Evolutionary conservation across 2,888 invertebrate genomes (phyloP), one percentile per base, ranked within the genome.

Genomic region (Quadriops clusia): DNA sequence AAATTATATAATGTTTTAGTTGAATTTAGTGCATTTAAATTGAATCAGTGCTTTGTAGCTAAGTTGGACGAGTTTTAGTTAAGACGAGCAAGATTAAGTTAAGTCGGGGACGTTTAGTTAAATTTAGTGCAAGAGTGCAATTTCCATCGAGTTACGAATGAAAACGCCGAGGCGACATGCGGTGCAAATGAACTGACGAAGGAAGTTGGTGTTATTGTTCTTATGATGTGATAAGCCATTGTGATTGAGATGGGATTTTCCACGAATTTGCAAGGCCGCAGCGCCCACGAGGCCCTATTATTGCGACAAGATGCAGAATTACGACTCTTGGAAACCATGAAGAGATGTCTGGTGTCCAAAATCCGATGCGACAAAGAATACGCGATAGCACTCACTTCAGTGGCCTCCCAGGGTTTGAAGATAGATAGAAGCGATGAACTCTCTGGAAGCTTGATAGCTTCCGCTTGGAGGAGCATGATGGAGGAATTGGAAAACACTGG

Each of bases 341-440:
- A 84, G 52, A 68, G 89, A 39, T 87, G 89, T 50, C 70, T 94
- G 33, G 72, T 77, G 44, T 74, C 79, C 44, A 85, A 91, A 64
- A 80, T 90, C 56, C 87, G 90, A 62, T 84, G 83, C 53, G 94
- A 94, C 59, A 72, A 84, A 44, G 91, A 94, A 53, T 94, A 94
- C 60, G 85, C 91, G 2, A 67, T 80, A 18, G 81, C 84, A 7
- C 70, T 94, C 32, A 74, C 76, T 33, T 73, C 80, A n/a, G 77
- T 85, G 13, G 82, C 84, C 22, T 67, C 72, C 30, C 84, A 85
- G 57, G 86, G 86, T 25, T 73, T 83, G 56, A 89, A 89, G 64
- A 75, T 83, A 57, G 85, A 87, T 61, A 70, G 77, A 41, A 68
- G 70, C 20, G 80, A 81, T 46, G 81, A 81, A 51, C 64, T 81